Percentiles rank a stretch among this genome's conserved stretches.
Evolutionary conservation across 1,140 invertebrate species (phyloP).

Genomic region (Bombus sibiricus): DNA sequence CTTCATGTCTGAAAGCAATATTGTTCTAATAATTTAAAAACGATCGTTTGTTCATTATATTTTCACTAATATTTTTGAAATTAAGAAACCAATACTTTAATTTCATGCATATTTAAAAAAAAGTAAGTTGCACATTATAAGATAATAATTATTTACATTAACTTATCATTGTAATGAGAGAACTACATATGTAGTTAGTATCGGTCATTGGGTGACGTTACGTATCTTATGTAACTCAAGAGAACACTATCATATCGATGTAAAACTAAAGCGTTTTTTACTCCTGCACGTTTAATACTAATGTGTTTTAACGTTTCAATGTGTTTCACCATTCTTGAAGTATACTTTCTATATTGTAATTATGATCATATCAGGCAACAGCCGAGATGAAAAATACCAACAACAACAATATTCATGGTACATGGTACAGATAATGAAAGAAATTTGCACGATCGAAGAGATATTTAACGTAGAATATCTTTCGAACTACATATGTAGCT

Average conservation of each 20-base stretch:
- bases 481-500: not conserved
- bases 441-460: not conserved
- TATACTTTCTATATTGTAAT: not conserved
- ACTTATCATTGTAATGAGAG: not conserved
- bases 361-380: not conserved
- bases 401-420: not conserved
- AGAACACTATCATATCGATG: too few relatives aligned
- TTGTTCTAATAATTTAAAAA: not conserved
- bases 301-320: not conserved
- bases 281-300: not conserved
- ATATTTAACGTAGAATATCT: not conserved
- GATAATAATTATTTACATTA: not conserved
- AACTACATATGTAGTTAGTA: not conserved
- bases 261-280: not conserved
- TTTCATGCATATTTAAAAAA: not conserved
- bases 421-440: not conserved
- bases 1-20: too few relatives aligned
- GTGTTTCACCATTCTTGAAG: not conserved
- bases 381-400: not conserved
- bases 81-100: not conserved
- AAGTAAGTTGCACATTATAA: too few relatives aligned
- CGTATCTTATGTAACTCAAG: not conserved
- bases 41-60: not conserved
- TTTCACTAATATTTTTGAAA: too few relatives aligned
- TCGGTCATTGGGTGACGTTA: not conserved